Conservation (phyloP, 2,797 vertebrate species). For the Ceryle rudis region DNA sequence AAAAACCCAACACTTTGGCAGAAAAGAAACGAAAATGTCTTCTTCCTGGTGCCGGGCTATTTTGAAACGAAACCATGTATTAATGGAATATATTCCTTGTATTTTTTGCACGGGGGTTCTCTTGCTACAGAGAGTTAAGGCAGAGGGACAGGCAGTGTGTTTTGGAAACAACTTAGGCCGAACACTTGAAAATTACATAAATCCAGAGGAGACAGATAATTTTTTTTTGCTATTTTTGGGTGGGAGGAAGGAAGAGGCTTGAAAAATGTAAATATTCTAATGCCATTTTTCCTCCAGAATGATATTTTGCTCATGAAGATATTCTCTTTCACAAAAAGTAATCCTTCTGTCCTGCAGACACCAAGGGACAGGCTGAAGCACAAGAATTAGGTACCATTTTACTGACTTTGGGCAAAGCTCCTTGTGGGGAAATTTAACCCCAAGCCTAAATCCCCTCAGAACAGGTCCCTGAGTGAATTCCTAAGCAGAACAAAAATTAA, state of each 20-base stretch:
- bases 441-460: background rate
- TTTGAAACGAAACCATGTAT: background rate
- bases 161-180: background rate
- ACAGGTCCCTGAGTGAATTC: background rate
- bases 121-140: background rate
- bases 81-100: background rate
- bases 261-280: conserved; percentile 64
- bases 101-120: background rate
- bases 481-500: conserved; percentile 42
- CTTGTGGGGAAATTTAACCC: background rate
- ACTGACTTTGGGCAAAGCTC: background rate
- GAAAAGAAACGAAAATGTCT: background rate
- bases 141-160: background rate
- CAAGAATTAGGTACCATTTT: background rate
- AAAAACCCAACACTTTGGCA: background rate
- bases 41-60: background rate
- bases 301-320: background rate
- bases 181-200: conserved; percentile 39
- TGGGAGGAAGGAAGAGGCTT: conserved; percentile 57
- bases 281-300: conserved; percentile 41
- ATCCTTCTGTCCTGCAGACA: background rate
- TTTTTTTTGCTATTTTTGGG: conserved; percentile 51
- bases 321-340: background rate
- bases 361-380: background rate
- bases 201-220: conserved; percentile 2